Evolutionary conservation across 2,888 invertebrate species (phyloP).

Genomic region (Muschampia plurimacula): DNA sequence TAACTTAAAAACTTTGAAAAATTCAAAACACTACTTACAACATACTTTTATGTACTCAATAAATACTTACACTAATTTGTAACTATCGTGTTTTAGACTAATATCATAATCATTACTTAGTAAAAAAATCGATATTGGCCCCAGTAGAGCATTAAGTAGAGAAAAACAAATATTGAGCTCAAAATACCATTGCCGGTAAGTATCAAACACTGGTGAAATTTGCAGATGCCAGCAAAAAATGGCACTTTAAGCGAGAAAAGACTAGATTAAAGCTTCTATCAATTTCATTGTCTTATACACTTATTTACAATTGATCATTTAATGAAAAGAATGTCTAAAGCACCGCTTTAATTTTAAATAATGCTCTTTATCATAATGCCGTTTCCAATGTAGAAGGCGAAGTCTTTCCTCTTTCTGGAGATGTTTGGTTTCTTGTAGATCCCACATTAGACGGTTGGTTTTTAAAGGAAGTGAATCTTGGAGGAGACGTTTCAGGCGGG

Average conservation of each 20-base stretch:
- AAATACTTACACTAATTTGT: constrained; percentile 81
- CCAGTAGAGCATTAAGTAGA: constrained; percentile 67
- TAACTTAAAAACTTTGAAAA: constrained; percentile 83
- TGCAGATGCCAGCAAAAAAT: constrained; percentile 66
- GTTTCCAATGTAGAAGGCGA: constrained; percentile 87
- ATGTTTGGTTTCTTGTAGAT: constrained; percentile 60
- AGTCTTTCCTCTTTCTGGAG: constrained; percentile 70
- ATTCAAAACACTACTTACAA: constrained; percentile 76
- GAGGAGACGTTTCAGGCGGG: constrained; percentile 70
- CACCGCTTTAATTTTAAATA: constrained; percentile 60
- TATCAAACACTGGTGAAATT: constrained; percentile 65
- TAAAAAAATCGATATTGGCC: constrained; percentile 72
- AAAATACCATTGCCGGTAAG: constrained; percentile 53
- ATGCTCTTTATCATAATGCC: constrained; percentile 82
- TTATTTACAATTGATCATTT: constrained; percentile 54
- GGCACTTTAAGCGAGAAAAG: constrained; percentile 77
- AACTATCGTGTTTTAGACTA: constrained; percentile 64
- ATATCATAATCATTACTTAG: constrained; percentile 52
- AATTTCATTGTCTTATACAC: constrained; percentile 64
- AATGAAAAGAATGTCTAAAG: constrained; percentile 59
- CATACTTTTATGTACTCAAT: constrained; percentile 72
- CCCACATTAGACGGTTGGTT: constrained; percentile 55
- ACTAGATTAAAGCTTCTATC: constrained; percentile 85
- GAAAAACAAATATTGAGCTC: constrained; percentile 61
- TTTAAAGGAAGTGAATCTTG: constrained; percentile 74